Conservation (phyloP, 1,140 invertebrate species). For the Anastatus disparis region DNA sequence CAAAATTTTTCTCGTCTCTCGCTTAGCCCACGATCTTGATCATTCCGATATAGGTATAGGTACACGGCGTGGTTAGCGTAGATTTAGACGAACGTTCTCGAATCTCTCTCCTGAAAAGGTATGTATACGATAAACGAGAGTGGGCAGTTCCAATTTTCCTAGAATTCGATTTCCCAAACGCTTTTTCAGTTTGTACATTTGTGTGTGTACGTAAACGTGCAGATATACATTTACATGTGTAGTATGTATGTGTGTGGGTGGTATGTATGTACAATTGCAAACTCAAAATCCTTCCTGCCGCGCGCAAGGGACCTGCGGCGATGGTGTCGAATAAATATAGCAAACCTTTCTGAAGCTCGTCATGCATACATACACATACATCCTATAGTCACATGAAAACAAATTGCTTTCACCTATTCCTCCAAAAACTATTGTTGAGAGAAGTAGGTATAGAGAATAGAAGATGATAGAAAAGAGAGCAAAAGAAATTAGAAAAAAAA, state of each 20-base stretch:
- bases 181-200: no score
- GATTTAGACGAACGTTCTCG: slow-evolving; percentile 29
- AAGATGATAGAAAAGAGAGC: no score
- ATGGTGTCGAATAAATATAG: slow-evolving; percentile 40
- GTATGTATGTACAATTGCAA: no score
- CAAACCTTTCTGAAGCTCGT: slow-evolving; percentile 18
- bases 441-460: no score
- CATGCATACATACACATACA: no score
- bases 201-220: no score
- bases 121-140: slow-evolving; percentile 24
- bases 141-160: slow-evolving; percentile 22
- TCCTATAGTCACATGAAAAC: slow-evolving; percentile 24
- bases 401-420: slow-evolving; percentile 16
- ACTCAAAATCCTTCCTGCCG: slow-evolving; percentile 36
- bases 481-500: neutral
- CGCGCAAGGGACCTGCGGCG: neutral
- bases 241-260: neutral
- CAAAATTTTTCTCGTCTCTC: neutral
- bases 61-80: neutral
- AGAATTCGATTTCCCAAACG: slow-evolving; percentile 36
- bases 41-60: no score
- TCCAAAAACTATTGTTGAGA: no score
- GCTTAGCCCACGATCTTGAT: slow-evolving; percentile 14
- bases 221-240: no score
- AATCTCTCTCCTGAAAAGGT: neutral